These are phyloP conservation scores for Epirrhoe alternata DNA, from an alignment of 2,888 invertebrate genomes.

Conservation along the genomic window DNA sequence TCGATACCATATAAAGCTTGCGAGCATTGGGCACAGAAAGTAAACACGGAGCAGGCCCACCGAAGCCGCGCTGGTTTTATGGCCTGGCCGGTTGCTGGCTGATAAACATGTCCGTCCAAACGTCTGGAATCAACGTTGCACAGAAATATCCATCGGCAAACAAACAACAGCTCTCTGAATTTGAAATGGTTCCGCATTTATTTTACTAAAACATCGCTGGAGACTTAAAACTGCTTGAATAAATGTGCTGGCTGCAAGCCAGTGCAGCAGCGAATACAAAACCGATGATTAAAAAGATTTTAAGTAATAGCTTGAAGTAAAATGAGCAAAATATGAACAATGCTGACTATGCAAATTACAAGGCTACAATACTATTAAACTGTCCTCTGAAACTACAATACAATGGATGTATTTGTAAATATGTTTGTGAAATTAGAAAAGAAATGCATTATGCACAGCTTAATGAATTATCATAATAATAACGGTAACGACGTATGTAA, in stretches of 20 bases:
- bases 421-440: constrained; percentile 11
- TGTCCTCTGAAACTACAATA: background rate
- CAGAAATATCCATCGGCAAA: constrained; percentile 70
- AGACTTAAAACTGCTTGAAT: constrained; percentile 41
- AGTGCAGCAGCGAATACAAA: constrained; percentile 50
- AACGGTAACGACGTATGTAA: constrained; percentile 47
- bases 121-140: constrained; percentile 65
- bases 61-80: constrained; percentile 69
- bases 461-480: constrained; percentile 56
- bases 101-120: constrained; percentile 72
- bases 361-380: background rate
- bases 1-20: constrained; percentile 30
- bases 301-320: background rate
- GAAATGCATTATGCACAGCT: constrained; percentile 46
- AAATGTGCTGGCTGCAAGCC: constrained; percentile 58
- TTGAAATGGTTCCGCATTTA: constrained; percentile 42
- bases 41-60: constrained; percentile 61
- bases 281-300: constrained; percentile 26
- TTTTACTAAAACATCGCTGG: constrained; percentile 35
- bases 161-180: constrained; percentile 59
- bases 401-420: background rate
- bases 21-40: constrained; percentile 51
- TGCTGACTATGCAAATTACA: background rate
- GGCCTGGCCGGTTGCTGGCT: constrained; percentile 65
- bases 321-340: background rate